Evolutionary conservation across 2,888 invertebrate genomes (phyloP), one percentile per base, ranked within the genome.

Genomic region (Notodonta dromedarius): DNA sequence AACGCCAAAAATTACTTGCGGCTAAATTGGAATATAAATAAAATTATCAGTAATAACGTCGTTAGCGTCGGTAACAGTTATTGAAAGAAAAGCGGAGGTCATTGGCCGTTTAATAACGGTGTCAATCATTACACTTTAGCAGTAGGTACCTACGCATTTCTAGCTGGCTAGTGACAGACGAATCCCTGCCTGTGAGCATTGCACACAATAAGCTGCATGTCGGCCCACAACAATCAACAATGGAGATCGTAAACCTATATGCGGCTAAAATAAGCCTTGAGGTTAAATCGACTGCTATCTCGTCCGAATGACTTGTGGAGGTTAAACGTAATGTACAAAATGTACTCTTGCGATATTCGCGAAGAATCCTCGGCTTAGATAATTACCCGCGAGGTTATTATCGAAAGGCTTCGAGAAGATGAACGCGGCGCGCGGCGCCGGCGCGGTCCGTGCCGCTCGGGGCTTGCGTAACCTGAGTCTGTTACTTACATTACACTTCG

Each of bases 351-450:
- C 63, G 71, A 74, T 67, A 67, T 69, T 75, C 65, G 71, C 65
- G 71, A 67, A 70, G 54, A 62, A 60, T 68, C 74, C 74, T 75
- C 75, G 75, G 58, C 63, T 74, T 66, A 71, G 73, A 78, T 81
- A 81, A 83, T 82, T 79, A 78, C 65, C 62, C 51, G 58, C 80
- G 74, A 82, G 75, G 79, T 78, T 82, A 78, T 76, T 77, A 77
- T 73, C 69, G 77, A 78, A 77, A 74, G 76, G 77, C 71, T 73
- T 65, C 60, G 64, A 69, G 73, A 70, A 77, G 76, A 73, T 71
- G 74, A 72, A 66, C 70, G 75, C 63, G 54, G 69, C 71, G 70
- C 56, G 42, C n/a, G n/a, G n/a, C n/a, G n/a, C n/a, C n/a, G n/a
- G n/a, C 71, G 70, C 56, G 42, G 16, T n/a, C 32, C 13, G 52